Evolutionary conservation across 2,113 vertebrate species (phyloP).

Genomic region (Spermophilus dauricus): DNA sequence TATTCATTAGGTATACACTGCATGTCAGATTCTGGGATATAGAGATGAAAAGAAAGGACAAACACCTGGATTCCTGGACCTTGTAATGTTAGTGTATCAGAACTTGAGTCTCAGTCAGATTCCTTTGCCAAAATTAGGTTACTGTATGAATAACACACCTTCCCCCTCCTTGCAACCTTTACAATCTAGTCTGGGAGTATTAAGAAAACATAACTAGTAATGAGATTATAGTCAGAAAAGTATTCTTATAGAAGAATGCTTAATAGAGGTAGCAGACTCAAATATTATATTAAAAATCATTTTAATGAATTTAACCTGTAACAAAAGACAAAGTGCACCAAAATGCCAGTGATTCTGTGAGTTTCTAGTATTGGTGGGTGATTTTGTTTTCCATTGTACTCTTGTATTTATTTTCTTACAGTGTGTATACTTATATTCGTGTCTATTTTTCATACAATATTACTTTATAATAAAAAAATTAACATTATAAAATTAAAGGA

Average conservation of each 20-base stretch:
- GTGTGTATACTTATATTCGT: background rate
- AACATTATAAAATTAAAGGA: background rate
- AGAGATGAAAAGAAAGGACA: background rate
- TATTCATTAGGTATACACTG: background rate
- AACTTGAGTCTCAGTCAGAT: background rate
- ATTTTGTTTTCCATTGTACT: slow-evolving; percentile 39
- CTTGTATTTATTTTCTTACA: background rate
- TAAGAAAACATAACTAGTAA: slow-evolving; percentile 32
- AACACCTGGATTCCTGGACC: background rate
- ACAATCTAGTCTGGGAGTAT: background rate
- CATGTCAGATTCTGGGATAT: background rate
- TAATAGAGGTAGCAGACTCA: background rate
- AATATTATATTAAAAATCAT: slow-evolving; percentile 53
- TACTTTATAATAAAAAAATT: slow-evolving; percentile 43
- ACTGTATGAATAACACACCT: background rate
- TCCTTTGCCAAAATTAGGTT: background rate
- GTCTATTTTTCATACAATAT: slow-evolving; percentile 32
- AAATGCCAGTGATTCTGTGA: background rate
- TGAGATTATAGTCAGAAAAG: slow-evolving; percentile 40
- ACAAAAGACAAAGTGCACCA: background rate
- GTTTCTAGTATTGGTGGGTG: background rate
- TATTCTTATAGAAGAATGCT: slow-evolving; percentile 40
- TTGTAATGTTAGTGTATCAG: background rate
- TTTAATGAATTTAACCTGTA: slow-evolving; percentile 38
- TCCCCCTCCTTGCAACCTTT: background rate